phyloP scores from a whole-genome alignment of 2,888 invertebrate species.

The Megaustenia siamemsis region DNA sequence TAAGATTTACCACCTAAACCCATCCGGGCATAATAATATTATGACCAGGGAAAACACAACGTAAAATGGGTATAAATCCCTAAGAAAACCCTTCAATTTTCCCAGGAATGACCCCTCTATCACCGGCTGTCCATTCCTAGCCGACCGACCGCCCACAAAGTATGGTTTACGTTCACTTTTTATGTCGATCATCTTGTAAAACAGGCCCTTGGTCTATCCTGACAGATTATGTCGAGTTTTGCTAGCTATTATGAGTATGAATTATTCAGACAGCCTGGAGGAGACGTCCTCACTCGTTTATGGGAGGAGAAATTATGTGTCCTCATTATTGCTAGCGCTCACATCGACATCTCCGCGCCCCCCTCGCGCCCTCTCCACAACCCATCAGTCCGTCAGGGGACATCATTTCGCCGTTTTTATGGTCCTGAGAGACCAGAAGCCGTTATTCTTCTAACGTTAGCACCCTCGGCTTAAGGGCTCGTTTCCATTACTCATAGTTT shows the following conservation, averaged over 20 bases:
- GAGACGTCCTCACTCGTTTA: conserved; percentile 27
- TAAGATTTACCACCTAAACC: conserved; percentile 36
- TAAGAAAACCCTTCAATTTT: conserved; percentile 38
- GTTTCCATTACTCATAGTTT: conserved; percentile 48
- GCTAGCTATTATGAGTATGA: conserved; percentile 52
- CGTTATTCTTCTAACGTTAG: conserved; percentile 42
- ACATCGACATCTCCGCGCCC: conserved; percentile 19
- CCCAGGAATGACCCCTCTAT: conserved; percentile 36
- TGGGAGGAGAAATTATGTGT: conserved; percentile 39
- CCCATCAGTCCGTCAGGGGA: conserved; percentile 40
- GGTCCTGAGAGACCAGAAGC: conserved; percentile 24
- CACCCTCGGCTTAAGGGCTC: conserved; percentile 37
- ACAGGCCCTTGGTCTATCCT: conserved; percentile 26
- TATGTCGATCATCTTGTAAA: conserved; percentile 29
- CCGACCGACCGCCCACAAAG: conserved; percentile 29
- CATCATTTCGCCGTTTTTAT: conserved; percentile 46
- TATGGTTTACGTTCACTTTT: conserved; percentile 45
- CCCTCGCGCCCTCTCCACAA: conserved; percentile 7
- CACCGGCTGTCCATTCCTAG: conserved; percentile 26
- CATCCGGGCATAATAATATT: conserved; percentile 51
- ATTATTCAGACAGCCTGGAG: conserved; percentile 43
- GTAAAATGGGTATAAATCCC: conserved; percentile 49
- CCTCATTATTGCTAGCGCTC: conserved; percentile 23
- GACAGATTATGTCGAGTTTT: conserved; percentile 51
- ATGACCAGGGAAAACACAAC: conserved; percentile 43